A percentile compares a stretch with the other conserved stretches of the same genome.
Conservation (phyloP, 1,140 invertebrate genomes). For the Aphaenogaster floridana region DNA sequence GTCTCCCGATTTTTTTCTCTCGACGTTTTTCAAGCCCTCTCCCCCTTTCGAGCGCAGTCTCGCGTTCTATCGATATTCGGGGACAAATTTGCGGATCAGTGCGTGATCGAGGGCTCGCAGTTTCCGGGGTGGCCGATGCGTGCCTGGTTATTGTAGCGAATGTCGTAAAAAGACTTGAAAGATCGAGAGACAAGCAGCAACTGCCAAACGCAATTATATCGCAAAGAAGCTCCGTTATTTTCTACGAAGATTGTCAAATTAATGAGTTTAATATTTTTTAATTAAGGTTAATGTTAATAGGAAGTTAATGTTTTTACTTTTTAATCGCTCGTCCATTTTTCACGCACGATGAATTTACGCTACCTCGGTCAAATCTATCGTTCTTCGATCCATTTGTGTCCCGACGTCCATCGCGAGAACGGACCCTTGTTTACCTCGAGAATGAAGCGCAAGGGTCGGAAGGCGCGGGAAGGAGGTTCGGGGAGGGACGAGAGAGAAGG, state of each 20-base stretch:
- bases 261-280: not conserved
- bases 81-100: conserved; percentile 49
- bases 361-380: not conserved
- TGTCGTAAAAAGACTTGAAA: not conserved
- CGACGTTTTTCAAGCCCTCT: conserved; percentile 42
- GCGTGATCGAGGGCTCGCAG: conserved; percentile 41
- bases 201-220: conserved; percentile 2
- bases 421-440: conserved; percentile 56
- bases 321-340: not conserved
- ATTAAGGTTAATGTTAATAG: no score
- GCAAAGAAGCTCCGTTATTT: not conserved
- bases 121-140: conserved; percentile 18
- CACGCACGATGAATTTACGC: conserved; percentile 1
- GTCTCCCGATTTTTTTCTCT: conserved; percentile 65
- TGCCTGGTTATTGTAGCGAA: conserved; percentile 21
- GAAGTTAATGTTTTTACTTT: not conserved
- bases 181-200: conserved; percentile 5
- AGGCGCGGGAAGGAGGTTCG: conserved; percentile 4
- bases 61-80: conserved; percentile 36
- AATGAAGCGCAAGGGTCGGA: conserved; percentile 41
- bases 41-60: conserved; percentile 55
- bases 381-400: conserved; percentile 49
- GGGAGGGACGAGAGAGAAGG: conserved; percentile 70
- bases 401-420: conserved; percentile 39
- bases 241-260: not conserved